phyloP scores from a whole-genome alignment of 2,888 invertebrate genomes.

The Horisme vitalbata region DNA sequence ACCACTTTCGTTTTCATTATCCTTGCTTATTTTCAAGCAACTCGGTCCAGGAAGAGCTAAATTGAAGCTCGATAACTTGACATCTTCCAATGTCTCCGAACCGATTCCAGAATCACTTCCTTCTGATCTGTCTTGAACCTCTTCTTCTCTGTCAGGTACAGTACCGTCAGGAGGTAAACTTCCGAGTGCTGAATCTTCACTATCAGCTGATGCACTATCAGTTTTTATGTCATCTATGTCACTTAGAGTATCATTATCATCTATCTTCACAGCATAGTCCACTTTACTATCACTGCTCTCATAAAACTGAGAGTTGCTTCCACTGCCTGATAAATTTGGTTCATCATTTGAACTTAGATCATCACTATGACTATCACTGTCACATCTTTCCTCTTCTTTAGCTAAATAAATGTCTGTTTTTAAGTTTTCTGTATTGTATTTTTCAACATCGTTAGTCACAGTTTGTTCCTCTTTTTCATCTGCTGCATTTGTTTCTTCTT shows the following conservation, averaged over 20 bases:
- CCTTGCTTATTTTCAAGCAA: constrained; percentile 40
- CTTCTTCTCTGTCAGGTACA: constrained; percentile 79
- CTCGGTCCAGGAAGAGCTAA: constrained; percentile 58
- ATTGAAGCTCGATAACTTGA: constrained; percentile 63
- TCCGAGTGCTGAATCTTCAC: constrained; percentile 85
- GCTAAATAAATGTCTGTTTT: constrained; percentile 49
- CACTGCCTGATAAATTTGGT: constrained; percentile 65
- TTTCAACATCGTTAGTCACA: not conserved
- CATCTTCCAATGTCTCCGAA: constrained; percentile 87
- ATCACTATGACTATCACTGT: constrained; percentile 72
- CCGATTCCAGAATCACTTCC: constrained; percentile 93
- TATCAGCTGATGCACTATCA: constrained; percentile 80
- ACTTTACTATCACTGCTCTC: constrained; percentile 78
- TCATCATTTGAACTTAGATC: constrained; percentile 69
- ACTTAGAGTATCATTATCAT: constrained; percentile 78
- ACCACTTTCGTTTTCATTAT: constrained; percentile 36
- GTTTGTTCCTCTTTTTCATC: constrained; percentile 32
- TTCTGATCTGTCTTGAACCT: constrained; percentile 87
- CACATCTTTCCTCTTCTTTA: constrained; percentile 66
- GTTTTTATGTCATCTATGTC: constrained; percentile 80
- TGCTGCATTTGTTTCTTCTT: constrained; percentile 23
- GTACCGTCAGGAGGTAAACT: constrained; percentile 79
- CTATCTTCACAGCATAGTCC: constrained; percentile 75
- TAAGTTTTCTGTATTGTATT: constrained; percentile 34
- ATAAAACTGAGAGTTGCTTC: constrained; percentile 76